Evolutionary conservation across 2,888 invertebrate species (phyloP).

Genomic region (Axea sp.): DNA sequence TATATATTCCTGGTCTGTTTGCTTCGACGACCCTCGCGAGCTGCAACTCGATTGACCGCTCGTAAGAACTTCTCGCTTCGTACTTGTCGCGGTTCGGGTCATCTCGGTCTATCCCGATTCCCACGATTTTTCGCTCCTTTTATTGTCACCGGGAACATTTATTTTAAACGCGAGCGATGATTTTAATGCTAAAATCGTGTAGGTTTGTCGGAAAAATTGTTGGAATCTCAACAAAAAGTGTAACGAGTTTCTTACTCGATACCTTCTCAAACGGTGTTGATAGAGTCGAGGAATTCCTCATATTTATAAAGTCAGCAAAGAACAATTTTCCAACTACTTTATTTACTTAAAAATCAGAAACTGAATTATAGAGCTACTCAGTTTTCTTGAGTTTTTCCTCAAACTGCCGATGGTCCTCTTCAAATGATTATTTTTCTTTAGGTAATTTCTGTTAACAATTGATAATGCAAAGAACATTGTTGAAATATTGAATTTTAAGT

Average conservation of each 20-base stretch:
- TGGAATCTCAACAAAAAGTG: slow-evolving; percentile 19
- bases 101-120: slow-evolving; percentile 67
- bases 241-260: slow-evolving; percentile 12
- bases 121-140: slow-evolving; percentile 68
- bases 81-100: slow-evolving; percentile 58
- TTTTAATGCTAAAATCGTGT: slow-evolving; percentile 37
- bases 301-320: no score
- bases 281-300: slow-evolving; percentile 7
- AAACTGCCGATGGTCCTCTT: no score
- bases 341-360: no score
- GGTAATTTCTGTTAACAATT: no score
- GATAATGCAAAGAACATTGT: no score
- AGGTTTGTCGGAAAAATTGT: slow-evolving; percentile 14
- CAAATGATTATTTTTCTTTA: no score
- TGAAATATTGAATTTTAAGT: no score
- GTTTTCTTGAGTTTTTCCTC: no score
- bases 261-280: slow-evolving; percentile 6
- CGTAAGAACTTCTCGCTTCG: slow-evolving; percentile 48
- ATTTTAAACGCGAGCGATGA: slow-evolving; percentile 24
- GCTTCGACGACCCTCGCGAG: slow-evolving; percentile 42
- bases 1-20: slow-evolving; percentile 4
- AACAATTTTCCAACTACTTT: no score
- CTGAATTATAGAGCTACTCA: no score
- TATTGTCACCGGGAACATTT: slow-evolving; percentile 33
- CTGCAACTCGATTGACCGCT: slow-evolving; percentile 60